Evolutionary conservation across 2,113 vertebrate genomes (phyloP).

Genomic region (Zosterops hypoxanthus): DNA sequence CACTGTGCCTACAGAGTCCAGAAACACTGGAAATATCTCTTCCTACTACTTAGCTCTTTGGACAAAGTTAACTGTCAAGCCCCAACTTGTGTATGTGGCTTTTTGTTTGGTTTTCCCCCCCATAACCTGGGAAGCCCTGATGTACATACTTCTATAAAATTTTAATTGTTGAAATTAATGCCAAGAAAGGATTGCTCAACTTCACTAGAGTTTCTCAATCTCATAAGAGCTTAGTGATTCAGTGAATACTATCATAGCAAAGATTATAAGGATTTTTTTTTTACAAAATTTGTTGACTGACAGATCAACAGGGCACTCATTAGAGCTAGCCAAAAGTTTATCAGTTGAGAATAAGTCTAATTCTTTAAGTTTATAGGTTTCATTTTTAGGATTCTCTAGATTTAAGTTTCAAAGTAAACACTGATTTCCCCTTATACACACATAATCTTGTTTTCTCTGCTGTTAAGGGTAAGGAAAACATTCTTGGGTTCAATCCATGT

Average conservation of each 20-base stretch:
- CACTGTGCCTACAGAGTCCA: neutral
- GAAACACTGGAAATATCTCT: neutral
- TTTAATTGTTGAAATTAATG: neutral
- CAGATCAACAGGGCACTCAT: neutral
- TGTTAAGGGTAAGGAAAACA: neutral
- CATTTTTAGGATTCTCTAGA: conserved; percentile 10
- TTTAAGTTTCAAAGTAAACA: conserved; percentile 50
- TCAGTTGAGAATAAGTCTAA: neutral
- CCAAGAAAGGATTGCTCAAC: conserved; percentile 24
- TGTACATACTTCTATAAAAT: neutral
- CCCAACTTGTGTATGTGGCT: rapidly evolving
- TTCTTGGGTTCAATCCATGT: neutral
- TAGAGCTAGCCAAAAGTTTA: neutral
- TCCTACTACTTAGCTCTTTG: neutral
- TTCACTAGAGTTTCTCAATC: neutral
- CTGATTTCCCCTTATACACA: neutral
- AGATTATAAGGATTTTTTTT: neutral
- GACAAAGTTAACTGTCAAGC: neutral
- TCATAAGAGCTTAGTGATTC: neutral
- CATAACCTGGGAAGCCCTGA: neutral
- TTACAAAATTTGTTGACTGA: neutral
- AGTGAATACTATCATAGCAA: neutral
- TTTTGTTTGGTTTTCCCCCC: rapidly evolving
- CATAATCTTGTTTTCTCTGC: neutral
- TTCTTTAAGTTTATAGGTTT: conserved; percentile 26